A percentile compares a stretch with the other conserved stretches of the same genome.
Conservation (phyloP, 2,113 vertebrate genomes). For the Hippocampus comes region DNA sequence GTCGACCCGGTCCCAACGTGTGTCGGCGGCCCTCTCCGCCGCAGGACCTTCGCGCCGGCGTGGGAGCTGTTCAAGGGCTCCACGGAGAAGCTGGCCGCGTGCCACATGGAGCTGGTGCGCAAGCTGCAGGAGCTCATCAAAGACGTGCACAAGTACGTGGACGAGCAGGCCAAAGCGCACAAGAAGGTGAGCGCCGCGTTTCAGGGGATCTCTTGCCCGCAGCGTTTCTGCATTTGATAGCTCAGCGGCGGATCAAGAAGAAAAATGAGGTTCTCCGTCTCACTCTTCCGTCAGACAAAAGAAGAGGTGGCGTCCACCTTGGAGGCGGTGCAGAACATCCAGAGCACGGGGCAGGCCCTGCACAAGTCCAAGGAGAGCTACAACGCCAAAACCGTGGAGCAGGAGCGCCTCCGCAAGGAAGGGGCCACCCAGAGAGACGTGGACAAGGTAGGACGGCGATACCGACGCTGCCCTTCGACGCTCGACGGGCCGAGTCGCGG, state of each 20-base stretch:
- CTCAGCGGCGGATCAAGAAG: too few species aligned
- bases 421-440: constrained; percentile 91
- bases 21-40: background rate
- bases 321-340: constrained; percentile 94
- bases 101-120: constrained; percentile 92
- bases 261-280: too few species aligned
- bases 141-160: constrained; percentile 95
- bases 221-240: too few species aligned
- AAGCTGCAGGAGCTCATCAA: constrained; percentile 96
- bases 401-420: constrained; percentile 93
- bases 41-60: constrained; percentile 91
- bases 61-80: constrained; percentile 97
- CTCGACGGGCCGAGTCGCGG: too few species aligned
- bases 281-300: constrained; percentile 79
- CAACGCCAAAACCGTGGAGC: constrained; percentile 87
- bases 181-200: constrained; percentile 80
- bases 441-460: constrained; percentile 82
- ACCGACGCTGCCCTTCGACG: too few species aligned
- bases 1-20: background rate
- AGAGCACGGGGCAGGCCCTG: constrained; percentile 87
- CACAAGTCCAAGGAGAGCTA: constrained; percentile 97
- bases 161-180: constrained; percentile 94
- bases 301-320: constrained; percentile 94
- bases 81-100: constrained; percentile 89
- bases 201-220: too few species aligned